Base-by-base conservation (phyloP, 2,888 invertebrate species). In the Saturnia pavonia region DNA sequence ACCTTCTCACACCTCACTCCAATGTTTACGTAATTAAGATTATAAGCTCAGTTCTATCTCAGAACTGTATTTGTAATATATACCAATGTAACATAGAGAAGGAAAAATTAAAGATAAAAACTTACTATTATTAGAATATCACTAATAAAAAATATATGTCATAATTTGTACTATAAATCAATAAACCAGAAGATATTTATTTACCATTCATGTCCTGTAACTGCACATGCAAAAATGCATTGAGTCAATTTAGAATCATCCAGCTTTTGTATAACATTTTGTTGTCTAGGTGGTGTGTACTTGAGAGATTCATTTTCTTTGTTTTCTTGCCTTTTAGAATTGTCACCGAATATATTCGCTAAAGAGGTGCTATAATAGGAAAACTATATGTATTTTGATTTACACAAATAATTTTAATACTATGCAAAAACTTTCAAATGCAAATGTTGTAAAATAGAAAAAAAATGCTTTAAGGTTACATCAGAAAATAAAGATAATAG, bases 161-260 rank as follows among this genome's bases (percentile, higher is more conserved):
- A 4, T 34, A 34, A 34, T 34, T 34, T 48, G 7, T 7, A 16
- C 19, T n/a, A 48, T 16, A 48, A 48, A 19, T 16, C 48, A 48
- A 6, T 48, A 48, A 7, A 43, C 2, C 22, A 60, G 1, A 14
- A 60, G 25, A 42, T 67, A 66, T 63, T 4, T 72, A 76, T 78
- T 81, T 80, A 93, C 93, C 92, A 94, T 78, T 91, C 88, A 85
- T 91, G 91, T 67, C 85, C 91, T 76, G 83, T 79, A 68, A 92
- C 75, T 45, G 86, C 86, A 80, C 88, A 87, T 16, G 91, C 91
- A 84, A 87, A 89, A 34, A 92, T 72, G 77, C 89, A 90, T 75
- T 88, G 82, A 67, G 88, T 83, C 22, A 83, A 74, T 78, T 87
- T 89, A 22, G 75, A 66, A 72, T 86, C 85, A 70, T 88, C 85